Conservation (phyloP, 2,797 vertebrate genomes). For the Gallinago stenura region DNA sequence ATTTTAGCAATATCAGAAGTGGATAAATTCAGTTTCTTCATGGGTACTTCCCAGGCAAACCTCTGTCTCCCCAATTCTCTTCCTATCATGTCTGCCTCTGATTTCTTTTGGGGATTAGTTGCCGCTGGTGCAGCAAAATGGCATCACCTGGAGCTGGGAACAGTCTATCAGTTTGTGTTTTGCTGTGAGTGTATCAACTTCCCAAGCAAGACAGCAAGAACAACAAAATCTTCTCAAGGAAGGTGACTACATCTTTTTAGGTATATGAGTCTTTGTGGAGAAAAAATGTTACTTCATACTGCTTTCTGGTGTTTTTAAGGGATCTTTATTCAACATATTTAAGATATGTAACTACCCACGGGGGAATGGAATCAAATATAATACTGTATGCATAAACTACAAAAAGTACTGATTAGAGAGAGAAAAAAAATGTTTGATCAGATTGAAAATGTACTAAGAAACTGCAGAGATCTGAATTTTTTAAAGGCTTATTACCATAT, state of each 20-base stretch:
- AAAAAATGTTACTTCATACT: neutral
- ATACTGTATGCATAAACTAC: slow-evolving; percentile 47
- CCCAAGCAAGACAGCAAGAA: neutral
- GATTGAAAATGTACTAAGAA: slow-evolving; percentile 45
- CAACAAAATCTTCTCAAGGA: neutral
- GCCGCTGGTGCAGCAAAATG: neutral
- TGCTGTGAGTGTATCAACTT: neutral
- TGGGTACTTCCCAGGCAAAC: neutral
- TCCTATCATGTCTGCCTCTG: neutral
- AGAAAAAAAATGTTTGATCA: slow-evolving; percentile 39
- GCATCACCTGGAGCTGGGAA: neutral
- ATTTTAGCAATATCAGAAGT: neutral
- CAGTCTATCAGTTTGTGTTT: neutral
- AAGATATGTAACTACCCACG: slow-evolving; percentile 34
- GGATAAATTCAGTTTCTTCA: neutral
- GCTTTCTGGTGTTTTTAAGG: slow-evolving; percentile 15
- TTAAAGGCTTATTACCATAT: slow-evolving; percentile 68
- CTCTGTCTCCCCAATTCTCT: neutral
- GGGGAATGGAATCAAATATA: slow-evolving; percentile 69
- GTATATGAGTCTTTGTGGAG: neutral
- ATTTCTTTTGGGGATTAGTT: neutral
- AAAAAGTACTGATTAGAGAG: slow-evolving; percentile 69
- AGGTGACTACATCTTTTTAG: neutral
- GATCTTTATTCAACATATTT: slow-evolving; percentile 46
- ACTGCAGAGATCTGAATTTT: slow-evolving; percentile 63